Evolutionary conservation across 1,140 invertebrate genomes (phyloP).

Genomic region (Bombus polaris): DNA sequence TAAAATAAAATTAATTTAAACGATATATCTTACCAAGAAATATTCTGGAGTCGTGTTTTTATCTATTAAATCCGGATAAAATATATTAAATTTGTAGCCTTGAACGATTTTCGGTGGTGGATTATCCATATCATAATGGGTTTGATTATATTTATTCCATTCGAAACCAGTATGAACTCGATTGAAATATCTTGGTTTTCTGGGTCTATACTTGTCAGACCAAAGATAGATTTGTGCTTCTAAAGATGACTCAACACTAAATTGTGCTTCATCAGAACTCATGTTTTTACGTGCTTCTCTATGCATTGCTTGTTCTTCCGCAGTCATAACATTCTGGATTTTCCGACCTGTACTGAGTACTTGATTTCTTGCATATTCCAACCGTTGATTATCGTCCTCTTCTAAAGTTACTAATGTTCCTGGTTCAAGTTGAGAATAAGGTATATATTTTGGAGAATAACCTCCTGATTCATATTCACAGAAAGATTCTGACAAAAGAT

Average conservation of each 20-base stretch:
- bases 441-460: constrained; percentile 92
- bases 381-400: constrained; percentile 89
- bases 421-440: constrained; percentile 89
- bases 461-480: constrained; percentile 90
- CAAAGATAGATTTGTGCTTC: constrained; percentile 96
- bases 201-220: constrained; percentile 98
- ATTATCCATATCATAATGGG: constrained; percentile 99
- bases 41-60: constrained; percentile 97
- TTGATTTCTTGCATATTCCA: constrained; percentile 89
- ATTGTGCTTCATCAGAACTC: constrained; percentile 94
- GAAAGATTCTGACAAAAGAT: constrained; percentile 85
- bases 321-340: constrained; percentile 83
- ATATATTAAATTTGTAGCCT: constrained; percentile 99
- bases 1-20: constrained; percentile 15
- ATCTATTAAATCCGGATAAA: constrained; percentile 99
- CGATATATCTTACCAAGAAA: constrained; percentile 87
- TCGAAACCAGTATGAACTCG: constrained; percentile 98
- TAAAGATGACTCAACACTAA: constrained; percentile 94
- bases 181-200: constrained; percentile 99
- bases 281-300: constrained; percentile 94
- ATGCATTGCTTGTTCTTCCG: constrained; percentile 86
- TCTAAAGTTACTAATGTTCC: constrained; percentile 91
- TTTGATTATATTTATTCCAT: constrained; percentile 99
- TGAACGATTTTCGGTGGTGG: constrained; percentile 99
- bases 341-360: constrained; percentile 84